Evolutionary conservation across 2,797 vertebrate species (phyloP), one percentile per base, ranked within the genome.

Genomic region (Chelonia mydas): DNA sequence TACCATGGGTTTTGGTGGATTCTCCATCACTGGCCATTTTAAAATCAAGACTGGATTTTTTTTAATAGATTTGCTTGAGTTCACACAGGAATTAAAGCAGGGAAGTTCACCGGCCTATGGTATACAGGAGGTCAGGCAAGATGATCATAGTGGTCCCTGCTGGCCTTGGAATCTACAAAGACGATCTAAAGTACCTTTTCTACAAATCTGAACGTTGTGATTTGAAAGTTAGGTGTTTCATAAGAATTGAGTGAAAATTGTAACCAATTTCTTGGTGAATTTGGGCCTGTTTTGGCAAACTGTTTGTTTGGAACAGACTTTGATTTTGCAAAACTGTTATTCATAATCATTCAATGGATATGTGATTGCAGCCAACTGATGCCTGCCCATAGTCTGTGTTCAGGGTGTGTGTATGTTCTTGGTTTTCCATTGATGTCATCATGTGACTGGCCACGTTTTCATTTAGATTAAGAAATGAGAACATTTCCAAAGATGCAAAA

Each of bases 211-310:
- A 89, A 65, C 17, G 72, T 85, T 72, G 68, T 72, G n/a, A 37
- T 72, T 37, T 89, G 94, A 93, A 92, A 86, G 23, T 11, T 0
- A 1, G 80, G 84, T 80, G 81, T 93, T 96, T 88, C 82, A 84
- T 57, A 87, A 91, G 37, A 91, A n/a, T 72, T 92, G 83, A 91
- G 57, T 80, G 80, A 88, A 51, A 77, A 57, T 41, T 95, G 82
- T 80, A 91, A 84, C 2, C 23, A 37, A 45, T 0, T 0, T 31
- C 87, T 37, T 82, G 81, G 16, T 5, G 81, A 77, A 49, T 51
- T 77, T 85, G 53, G 80, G 54, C 27, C 74, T 82, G 59, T 27
- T 88, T 88, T 59, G 2, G 41, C 72, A 31, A 31, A 1, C 7
- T 85, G 16, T 15, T 83, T 47, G 23, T 19, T 84, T 47, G 23